phyloP scores from a whole-genome alignment of 1,140 invertebrate genomes.

The Pseudomyrmex cubaensis region DNA sequence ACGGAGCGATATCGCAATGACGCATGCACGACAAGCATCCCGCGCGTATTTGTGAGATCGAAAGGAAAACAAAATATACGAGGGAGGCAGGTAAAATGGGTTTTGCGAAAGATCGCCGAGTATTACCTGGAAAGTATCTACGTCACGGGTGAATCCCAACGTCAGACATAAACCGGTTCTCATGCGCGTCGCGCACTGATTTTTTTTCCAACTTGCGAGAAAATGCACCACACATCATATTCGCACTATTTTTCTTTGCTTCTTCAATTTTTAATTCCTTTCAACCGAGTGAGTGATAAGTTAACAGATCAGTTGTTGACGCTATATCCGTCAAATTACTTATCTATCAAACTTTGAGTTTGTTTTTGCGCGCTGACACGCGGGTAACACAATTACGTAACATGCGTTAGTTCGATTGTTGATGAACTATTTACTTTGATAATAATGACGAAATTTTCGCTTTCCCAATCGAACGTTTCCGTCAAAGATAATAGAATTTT shows the following conservation, averaged over 20 bases:
- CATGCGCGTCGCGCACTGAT: not conserved
- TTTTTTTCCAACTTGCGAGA: conserved; percentile 12
- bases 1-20: conserved; percentile 7
- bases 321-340: not conserved
- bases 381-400: not conserved
- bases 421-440: no score
- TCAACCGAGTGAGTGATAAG: not conserved
- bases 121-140: not conserved
- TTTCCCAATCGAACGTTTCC: not conserved
- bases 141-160: conserved; percentile 47
- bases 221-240: not conserved
- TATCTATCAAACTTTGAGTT: not conserved
- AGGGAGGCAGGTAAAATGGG: conserved; percentile 11
- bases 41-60: no score
- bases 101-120: not conserved
- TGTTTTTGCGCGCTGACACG: not conserved
- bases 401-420: not conserved
- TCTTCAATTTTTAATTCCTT: not conserved
- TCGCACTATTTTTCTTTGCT: not conserved
- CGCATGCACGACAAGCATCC: not conserved
- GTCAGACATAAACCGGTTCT: conserved; percentile 34
- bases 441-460: not conserved
- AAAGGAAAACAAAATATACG: not conserved
- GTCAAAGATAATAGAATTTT: not conserved
- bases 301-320: not conserved